phyloP scores from a whole-genome alignment of 2,113 vertebrate genomes.

The Hippotragus niger region DNA sequence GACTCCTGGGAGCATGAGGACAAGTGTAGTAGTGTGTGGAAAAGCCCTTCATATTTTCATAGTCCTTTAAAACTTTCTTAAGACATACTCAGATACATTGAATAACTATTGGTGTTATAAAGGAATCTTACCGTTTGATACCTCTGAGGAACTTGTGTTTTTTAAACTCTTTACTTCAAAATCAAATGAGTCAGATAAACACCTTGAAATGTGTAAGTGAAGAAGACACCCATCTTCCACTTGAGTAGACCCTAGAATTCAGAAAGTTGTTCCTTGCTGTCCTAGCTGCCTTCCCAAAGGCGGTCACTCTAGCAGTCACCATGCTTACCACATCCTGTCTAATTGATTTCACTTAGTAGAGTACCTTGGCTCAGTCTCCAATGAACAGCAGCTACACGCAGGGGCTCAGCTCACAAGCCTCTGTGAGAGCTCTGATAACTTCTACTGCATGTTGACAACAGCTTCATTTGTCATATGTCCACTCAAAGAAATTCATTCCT shows the following conservation, averaged over 20 bases:
- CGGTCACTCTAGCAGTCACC: background rate
- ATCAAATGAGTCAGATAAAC: background rate
- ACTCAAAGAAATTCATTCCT: constrained; percentile 22
- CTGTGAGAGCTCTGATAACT: constrained; percentile 17
- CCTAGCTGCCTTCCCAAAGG: background rate
- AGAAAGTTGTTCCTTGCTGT: background rate
- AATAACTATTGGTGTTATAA: background rate
- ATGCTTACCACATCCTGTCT: background rate
- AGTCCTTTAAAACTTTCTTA: background rate
- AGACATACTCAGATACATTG: background rate
- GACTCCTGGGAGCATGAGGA: background rate
- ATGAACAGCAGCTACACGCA: background rate
- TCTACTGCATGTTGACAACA: constrained; percentile 20
- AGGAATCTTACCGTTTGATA: background rate
- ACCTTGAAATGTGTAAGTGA: background rate
- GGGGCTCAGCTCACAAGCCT: background rate
- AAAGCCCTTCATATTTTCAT: background rate
- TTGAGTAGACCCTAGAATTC: background rate
- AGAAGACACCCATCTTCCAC: background rate
- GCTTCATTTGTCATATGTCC: constrained; percentile 53
- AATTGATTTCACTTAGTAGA: background rate
- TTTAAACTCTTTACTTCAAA: background rate
- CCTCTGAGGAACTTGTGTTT: background rate
- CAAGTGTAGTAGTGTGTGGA: background rate
- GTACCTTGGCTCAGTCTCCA: background rate